Conservation (phyloP, 2,113 vertebrate species). For the Paramormyrops kingsleyae region DNA sequence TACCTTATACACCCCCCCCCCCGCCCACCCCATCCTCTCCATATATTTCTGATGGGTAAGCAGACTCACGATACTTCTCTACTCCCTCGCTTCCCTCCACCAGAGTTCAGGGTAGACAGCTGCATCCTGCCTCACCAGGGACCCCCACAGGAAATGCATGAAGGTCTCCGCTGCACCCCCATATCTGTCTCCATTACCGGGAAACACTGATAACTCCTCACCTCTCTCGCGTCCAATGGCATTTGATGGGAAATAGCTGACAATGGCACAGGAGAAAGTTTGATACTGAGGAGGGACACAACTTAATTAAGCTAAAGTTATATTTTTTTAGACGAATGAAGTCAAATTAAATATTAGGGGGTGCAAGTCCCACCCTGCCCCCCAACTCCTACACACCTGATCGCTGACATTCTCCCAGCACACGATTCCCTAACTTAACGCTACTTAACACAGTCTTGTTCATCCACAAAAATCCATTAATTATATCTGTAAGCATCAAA, state of each 20-base stretch:
- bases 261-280: background rate
- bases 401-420: background rate
- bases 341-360: background rate
- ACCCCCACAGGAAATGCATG: background rate
- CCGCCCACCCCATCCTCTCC: background rate
- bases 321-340: background rate
- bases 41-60: slow-evolving; percentile 19
- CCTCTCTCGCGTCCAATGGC: background rate
- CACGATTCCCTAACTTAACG: background rate
- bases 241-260: background rate
- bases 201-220: background rate
- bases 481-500: background rate
- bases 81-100: slow-evolving; percentile 24
- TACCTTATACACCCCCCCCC: background rate
- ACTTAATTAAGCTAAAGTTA: background rate
- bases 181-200: background rate
- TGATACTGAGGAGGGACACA: background rate
- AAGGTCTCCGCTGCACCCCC: background rate
- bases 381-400: background rate
- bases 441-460: background rate
- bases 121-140: slow-evolving; percentile 28
- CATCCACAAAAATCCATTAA: background rate
- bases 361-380: background rate
- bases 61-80: slow-evolving; percentile 15
- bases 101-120: background rate